phyloP scores from a whole-genome alignment of 2,113 vertebrate genomes.

The Ornithorhynchus anatinus region DNA sequence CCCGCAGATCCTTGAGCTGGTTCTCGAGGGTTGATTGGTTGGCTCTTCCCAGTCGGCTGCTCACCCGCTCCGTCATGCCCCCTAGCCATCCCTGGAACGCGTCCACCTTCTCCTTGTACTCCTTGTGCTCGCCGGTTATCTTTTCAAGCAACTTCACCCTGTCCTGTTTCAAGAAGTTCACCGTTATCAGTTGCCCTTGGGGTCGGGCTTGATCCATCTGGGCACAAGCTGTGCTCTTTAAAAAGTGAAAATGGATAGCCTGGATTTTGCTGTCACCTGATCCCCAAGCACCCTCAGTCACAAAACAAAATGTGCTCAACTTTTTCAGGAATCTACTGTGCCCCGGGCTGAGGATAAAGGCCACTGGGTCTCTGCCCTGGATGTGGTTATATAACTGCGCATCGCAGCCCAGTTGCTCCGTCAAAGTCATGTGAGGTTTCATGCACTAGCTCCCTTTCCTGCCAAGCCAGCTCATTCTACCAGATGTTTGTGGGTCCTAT shows the following conservation, averaged over 20 bases:
- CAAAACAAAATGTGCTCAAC: no score
- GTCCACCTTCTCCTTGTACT: conserved; percentile 63
- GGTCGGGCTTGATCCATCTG: conserved; percentile 6
- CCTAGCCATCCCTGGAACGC: conserved; percentile 85
- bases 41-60: conserved; percentile 59
- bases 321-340: conserved; percentile 10
- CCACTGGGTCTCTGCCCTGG: neutral
- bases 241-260: conserved; percentile 13
- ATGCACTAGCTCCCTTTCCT: no score
- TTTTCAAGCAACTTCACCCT: conserved; percentile 80
- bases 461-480: no score
- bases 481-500: no score
- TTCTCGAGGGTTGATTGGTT: conserved; percentile 39
- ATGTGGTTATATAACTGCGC: neutral
- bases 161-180: conserved; percentile 74
- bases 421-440: neutral
- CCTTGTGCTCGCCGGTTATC: conserved; percentile 81
- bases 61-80: conserved; percentile 76
- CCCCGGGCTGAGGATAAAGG: neutral
- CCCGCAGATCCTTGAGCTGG: conserved; percentile 79
- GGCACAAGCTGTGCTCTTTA: neutral
- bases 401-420: no score
- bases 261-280: accelerated
- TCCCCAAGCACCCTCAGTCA: no score
- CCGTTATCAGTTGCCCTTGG: conserved; percentile 22